Conservation (phyloP, 2,888 invertebrate genomes). For the Eueremaeus valkanovi region DNA sequence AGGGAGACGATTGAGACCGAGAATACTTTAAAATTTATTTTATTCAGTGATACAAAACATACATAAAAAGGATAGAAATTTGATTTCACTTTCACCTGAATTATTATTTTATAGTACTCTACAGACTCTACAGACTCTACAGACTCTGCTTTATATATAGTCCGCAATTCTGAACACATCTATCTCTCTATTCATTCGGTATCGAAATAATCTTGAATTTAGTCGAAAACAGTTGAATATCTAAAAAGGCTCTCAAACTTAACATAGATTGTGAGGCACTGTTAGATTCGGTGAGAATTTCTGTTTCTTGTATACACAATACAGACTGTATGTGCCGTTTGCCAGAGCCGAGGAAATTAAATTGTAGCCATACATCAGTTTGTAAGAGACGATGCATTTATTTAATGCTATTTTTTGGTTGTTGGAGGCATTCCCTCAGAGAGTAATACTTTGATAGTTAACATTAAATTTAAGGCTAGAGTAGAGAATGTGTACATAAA, state of each 20-base stretch:
- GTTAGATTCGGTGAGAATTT: no score
- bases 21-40: not conserved
- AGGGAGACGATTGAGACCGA: not conserved
- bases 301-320: no score
- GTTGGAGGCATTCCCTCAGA: conserved; percentile 13
- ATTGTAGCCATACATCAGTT: conserved; percentile 13
- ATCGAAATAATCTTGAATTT: not conserved
- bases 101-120: no score
- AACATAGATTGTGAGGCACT: not conserved
- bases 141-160: no score
- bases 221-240: not conserved
- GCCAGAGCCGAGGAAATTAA: not conserved
- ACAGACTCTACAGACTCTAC: no score
- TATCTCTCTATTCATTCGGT: no score
- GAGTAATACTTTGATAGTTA: conserved; percentile 16
- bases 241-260: not conserved
- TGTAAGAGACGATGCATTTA: conserved; percentile 10
- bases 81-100: not conserved
- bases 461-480: conserved; percentile 1
- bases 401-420: conserved; percentile 21
- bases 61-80: not conserved
- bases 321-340: no score
- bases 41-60: not conserved
- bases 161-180: no score
- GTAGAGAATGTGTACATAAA: not conserved